These are phyloP conservation scores for Hylaeus volcanicus DNA, from an alignment of 1,140 invertebrate genomes.

Conservation along the genomic window DNA sequence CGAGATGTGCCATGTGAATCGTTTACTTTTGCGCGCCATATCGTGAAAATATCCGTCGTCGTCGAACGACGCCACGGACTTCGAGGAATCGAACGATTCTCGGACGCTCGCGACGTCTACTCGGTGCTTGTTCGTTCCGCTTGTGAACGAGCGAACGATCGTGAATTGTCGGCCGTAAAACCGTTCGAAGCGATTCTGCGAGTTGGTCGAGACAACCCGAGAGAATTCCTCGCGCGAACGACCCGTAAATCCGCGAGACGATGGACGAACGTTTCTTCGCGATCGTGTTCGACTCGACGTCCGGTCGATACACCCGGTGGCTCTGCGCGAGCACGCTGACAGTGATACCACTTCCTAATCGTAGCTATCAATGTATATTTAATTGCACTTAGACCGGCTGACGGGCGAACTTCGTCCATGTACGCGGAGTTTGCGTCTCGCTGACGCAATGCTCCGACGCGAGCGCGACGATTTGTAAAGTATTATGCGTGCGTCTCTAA, in stretches of 20 bases:
- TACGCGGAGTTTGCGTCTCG: constrained; percentile 39
- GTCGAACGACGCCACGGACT: not conserved
- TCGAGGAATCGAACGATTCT: constrained; percentile 19
- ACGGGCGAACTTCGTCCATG: constrained; percentile 41
- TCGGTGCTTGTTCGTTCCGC: constrained; percentile 7
- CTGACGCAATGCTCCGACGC: too few relatives aligned
- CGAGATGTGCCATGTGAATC: constrained; percentile 33
- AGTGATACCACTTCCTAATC: constrained; percentile 61
- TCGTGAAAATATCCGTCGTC: not conserved
- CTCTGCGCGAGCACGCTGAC: constrained; percentile 34
- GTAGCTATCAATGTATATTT: constrained; percentile 57
- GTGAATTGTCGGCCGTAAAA: not conserved
- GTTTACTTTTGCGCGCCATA: not conserved
- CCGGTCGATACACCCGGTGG: not conserved
- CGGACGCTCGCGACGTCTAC: too few relatives aligned
- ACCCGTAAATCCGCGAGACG: not conserved
- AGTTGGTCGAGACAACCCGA: not conserved
- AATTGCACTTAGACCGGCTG: constrained; percentile 51
- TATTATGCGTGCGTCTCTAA: constrained; percentile 47
- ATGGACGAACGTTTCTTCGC: too few relatives aligned
- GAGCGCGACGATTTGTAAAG: constrained; percentile 45
- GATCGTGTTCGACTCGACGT: not conserved
- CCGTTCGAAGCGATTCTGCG: not conserved
- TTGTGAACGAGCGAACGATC: not conserved
- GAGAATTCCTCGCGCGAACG: not conserved